phyloP scores from a whole-genome alignment of 2,888 invertebrate genomes.

The Plagodis dolabraria region DNA sequence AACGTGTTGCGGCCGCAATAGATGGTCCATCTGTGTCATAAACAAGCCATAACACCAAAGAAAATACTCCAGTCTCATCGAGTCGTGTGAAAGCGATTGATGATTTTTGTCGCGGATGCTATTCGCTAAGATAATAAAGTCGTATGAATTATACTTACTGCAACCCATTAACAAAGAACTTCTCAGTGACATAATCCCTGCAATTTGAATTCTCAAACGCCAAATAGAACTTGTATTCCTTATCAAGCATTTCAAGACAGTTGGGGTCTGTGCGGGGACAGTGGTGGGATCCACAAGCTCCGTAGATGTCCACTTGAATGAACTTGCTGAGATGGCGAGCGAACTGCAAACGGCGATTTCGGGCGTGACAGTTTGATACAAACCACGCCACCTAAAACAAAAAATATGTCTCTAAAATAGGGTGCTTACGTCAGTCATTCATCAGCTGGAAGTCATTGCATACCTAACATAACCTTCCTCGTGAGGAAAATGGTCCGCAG shows the following conservation, averaged over 20 bases:
- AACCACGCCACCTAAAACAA: constrained; percentile 94
- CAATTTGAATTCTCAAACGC: constrained; percentile 99
- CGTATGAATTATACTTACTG: constrained; percentile 83
- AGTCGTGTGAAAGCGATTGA: too few relatives aligned
- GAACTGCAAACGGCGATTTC: constrained; percentile 94
- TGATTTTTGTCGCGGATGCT: too few relatives aligned
- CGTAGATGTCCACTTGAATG: constrained; percentile 96
- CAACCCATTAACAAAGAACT: constrained; percentile 97
- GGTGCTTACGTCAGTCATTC: too few relatives aligned
- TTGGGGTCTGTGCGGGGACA: constrained; percentile 93
- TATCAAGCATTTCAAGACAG: constrained; percentile 95
- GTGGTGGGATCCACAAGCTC: constrained; percentile 93
- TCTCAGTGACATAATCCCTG: constrained; percentile 97
- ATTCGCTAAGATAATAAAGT: too few relatives aligned
- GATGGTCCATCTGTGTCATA: too few relatives aligned
- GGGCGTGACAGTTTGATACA: constrained; percentile 98
- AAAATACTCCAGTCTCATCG: too few relatives aligned
- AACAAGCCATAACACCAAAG: too few relatives aligned
- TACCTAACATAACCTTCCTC: too few relatives aligned
- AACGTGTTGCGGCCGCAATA: too few relatives aligned
- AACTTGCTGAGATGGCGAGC: constrained; percentile 93
- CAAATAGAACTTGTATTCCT: constrained; percentile 97
- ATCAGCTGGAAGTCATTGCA: too few relatives aligned
- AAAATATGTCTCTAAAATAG: neutral
- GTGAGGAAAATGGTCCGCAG: too few relatives aligned